Evolutionary conservation across 2,888 invertebrate genomes (phyloP), one percentile per base, ranked within the genome.

Genomic region (Biston stratarius): DNA sequence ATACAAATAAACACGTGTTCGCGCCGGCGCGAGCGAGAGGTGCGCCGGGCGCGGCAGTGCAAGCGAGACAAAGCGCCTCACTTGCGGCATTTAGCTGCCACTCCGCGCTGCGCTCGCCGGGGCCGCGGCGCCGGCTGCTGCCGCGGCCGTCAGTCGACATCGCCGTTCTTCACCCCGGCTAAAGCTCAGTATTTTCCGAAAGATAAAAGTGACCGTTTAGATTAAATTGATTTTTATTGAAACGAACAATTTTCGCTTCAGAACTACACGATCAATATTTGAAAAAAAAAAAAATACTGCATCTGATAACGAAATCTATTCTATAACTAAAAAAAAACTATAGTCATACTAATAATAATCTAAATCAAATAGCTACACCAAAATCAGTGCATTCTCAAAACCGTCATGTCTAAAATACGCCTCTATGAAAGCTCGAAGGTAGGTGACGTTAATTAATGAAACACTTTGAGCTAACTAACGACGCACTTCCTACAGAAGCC

Each of bases 1-100:
- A 94, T 94, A 93, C 94, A 94, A 93, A 93, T 94, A 94, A 94
- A 95, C 94, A 94, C 93, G 94, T 94, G 94, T 95, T 95, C 94
- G 94, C 93, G 94, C 92, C 94, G 95, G 95, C 94, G 94, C 94
- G 94, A 94, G 92, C 87, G 94, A 94, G 94, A 94, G 88, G 84
- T 82, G 79, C 85, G 87, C 78, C 77, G 72, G 77, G 75, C 70
- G 78, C 85, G 83, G 78, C 81, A 82, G 92, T 86, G 88, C 82
- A 88, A 93, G 91, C 89, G 85, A 89, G 92, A 91, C 73, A 82
- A 86, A 85, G 85, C 71, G 73, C 77, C 79, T 79, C 87, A 86
- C 88, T 92, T 90, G 92, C 93, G 93, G 94, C 94, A 94, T 92
- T 93, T 90, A 86, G 87, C 92, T 85, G 90, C 89, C 90, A 86